Base-by-base conservation (phyloP, 2,888 invertebrate genomes). In the Cantharis rufa region DNA sequence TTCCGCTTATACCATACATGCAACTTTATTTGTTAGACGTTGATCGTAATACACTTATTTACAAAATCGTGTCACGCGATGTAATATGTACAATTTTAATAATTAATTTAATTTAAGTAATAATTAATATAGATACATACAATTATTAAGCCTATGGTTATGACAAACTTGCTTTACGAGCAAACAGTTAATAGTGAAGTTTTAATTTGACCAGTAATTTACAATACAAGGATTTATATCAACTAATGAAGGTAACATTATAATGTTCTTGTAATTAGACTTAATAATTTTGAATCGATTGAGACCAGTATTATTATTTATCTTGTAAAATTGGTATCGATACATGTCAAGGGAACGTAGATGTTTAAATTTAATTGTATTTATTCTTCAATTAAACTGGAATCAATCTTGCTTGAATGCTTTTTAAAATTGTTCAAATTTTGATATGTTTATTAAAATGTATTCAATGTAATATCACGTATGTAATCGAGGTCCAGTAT, bases 131-230 rank as follows among this genome's bases (percentile, higher is more conserved):
- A 16, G 2, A 66, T n/a, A 21, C 21, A 21, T 21, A 66, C n/a
- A 66, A 66, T 66, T 24, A 24, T 24, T 66, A 66, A 66, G 11
- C 64, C 24, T 48, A n/a, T 21, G 16, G 21, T 66, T 66, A 21
- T 66, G 24, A 21, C 64, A 64, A 64, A 64, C 64, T 64, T 64
- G 64, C 21, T 64, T 64, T 64, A 16, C 9, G 21, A 66, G 24
- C 61, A 71, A 71, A 75, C 71, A 62, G 75, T 75, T 71, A 68
- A 68, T 61, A 61, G 75, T 75, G 75, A 66, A 28, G 70, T 70
- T 74, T 69, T 74, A 62, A n/a, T 32, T 62, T 48, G n/a, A 48
- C 48, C 48, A 74, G 9, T 28, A 48, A 48, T 63, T n/a, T 32
- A 27, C 74, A 66, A 62, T 73, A 32, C 69, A 62, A 28, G 63